Evolutionary conservation across 2,888 invertebrate genomes (phyloP).

Genomic region (Octonoba sinensis): DNA sequence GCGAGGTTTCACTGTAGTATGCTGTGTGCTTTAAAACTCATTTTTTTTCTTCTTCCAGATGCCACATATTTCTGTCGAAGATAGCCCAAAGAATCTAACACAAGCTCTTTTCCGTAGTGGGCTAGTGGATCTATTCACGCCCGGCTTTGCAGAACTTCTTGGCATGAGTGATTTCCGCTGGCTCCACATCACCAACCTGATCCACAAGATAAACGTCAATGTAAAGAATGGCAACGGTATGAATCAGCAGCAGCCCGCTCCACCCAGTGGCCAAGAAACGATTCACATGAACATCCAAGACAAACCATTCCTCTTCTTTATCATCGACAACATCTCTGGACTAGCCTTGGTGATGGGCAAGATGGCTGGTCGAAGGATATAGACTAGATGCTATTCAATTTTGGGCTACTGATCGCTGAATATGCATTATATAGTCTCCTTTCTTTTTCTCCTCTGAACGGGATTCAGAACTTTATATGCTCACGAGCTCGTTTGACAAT

Average conservation of each 20-base stretch:
- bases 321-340: slow-evolving; percentile 67
- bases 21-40: not conserved
- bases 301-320: slow-evolving; percentile 66
- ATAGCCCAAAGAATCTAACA: slow-evolving; percentile 65
- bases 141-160: slow-evolving; percentile 66
- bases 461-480: too few species aligned
- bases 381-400: slow-evolving; percentile 4
- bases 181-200: slow-evolving; percentile 66
- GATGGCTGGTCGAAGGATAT: slow-evolving; percentile 55
- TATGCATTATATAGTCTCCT: too few species aligned
- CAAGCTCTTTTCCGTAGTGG: slow-evolving; percentile 65
- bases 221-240: slow-evolving; percentile 52
- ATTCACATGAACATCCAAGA: slow-evolving; percentile 56
- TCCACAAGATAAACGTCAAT: slow-evolving; percentile 66
- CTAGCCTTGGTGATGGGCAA: slow-evolving; percentile 67
- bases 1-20: too few species aligned
- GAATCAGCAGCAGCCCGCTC: slow-evolving; percentile 45
- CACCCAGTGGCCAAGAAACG: slow-evolving; percentile 61
- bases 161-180: slow-evolving; percentile 67
- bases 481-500: too few species aligned
- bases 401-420: too few species aligned
- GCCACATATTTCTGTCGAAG: slow-evolving; percentile 66
- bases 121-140: slow-evolving; percentile 66
- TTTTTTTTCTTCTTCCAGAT: slow-evolving; percentile 61
- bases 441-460: too few species aligned